Base-by-base conservation (phyloP, 37 sponge, comb jelly and placozoan species). In the Hormiphora californensis region DNA sequence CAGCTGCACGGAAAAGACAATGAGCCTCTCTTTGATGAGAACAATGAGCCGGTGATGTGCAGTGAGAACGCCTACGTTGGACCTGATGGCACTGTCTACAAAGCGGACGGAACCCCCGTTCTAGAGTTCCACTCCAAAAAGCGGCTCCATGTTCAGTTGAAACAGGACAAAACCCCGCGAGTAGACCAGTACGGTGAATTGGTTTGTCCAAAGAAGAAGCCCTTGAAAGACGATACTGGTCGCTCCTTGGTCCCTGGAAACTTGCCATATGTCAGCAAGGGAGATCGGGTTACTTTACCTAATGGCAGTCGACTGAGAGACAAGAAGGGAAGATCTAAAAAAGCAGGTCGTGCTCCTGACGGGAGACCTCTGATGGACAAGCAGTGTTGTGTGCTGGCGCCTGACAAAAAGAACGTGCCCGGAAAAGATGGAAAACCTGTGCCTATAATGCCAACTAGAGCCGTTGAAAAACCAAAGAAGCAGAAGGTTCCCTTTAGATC, bases 381-480 rank as follows among this genome's bases (percentile, higher is more conserved):
- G 5, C 31, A 19, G 19, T 36, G 36, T 36, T 67, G 68, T 67
- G 68, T 67, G 4, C 68, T 67, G 32, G 68, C 31, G 38, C 68
- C 4, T 36, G 1, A 30, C 9, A 67, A 67, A 7, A 7, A 32
- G 12, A 35, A 4, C 38, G 19, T 67, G 17, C 35, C 30, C 19
- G 68, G 68, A 35, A 67, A 67, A 67, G 68, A 67, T 34, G 39
- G 19, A 15, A 28, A 67, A 21, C 68, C 68, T 19, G 38, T 67
- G 7, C n/a, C n/a, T n/a, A n/a, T n/a, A n/a, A n/a, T n/a, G n/a
- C n/a, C n/a, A n/a, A n/a, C n/a, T n/a, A n/a, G n/a, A n/a, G n/a
- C n/a, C n/a, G n/a, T n/a, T n/a, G n/a, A n/a, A n/a, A n/a, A n/a
- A n/a, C n/a, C n/a, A n/a, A n/a, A n/a, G n/a, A n/a, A n/a, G n/a